phyloP scores from a whole-genome alignment of 2,888 invertebrate genomes.

The Drosophila leonis region DNA sequence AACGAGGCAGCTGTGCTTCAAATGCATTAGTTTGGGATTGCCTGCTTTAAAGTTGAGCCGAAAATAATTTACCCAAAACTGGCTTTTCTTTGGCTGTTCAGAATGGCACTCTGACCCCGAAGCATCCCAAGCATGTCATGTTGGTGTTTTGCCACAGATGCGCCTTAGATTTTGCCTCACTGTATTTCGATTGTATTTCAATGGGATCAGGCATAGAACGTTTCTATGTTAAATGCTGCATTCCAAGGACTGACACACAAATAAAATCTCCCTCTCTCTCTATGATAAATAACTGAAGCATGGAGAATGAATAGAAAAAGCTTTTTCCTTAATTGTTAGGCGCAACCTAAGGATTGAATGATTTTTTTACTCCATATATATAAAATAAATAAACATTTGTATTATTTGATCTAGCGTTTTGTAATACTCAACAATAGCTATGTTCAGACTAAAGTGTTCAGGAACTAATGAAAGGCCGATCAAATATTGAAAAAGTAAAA shows the following conservation, averaged over 20 bases:
- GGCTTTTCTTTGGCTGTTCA: constrained; percentile 9
- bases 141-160: constrained; percentile 36
- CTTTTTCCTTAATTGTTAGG: constrained; percentile 69
- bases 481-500: neutral
- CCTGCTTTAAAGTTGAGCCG: constrained; percentile 37
- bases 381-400: constrained; percentile 28
- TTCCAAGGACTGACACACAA: constrained; percentile 7
- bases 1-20: constrained; percentile 22
- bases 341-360: constrained; percentile 22
- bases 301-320: constrained; percentile 44
- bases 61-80: constrained; percentile 18
- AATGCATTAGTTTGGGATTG: constrained; percentile 11
- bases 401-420: constrained; percentile 37
- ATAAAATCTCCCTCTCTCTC: neutral
- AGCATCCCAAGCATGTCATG: constrained; percentile 19
- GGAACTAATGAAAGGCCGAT: neutral
- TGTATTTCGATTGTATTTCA: constrained; percentile 25
- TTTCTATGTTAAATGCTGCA: constrained; percentile 18
- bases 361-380: neutral
- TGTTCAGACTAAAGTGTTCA: constrained; percentile 10
- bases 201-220: constrained; percentile 25
- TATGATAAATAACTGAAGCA: constrained; percentile 16
- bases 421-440: constrained; percentile 45
- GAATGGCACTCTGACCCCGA: constrained; percentile 29
- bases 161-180: constrained; percentile 14